Conservation (phyloP, 2,888 invertebrate species). For the Lymantria dispar region DNA sequence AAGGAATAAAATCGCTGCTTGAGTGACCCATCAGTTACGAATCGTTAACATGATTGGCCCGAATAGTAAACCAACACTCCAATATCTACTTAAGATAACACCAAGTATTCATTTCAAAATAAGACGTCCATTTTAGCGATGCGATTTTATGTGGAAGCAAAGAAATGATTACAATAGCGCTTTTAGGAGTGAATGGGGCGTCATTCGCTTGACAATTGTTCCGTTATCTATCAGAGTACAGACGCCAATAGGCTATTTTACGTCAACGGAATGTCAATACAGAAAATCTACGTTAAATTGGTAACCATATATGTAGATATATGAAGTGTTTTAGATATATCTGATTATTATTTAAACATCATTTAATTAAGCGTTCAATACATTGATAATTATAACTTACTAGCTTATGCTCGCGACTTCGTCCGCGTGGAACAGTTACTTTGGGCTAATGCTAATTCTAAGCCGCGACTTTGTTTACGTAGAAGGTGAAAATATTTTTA, state of each 20-base stretch:
- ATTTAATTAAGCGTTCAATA: too few species aligned
- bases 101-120: slow-evolving; percentile 15
- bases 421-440: too few species aligned
- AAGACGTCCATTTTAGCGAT: not conserved
- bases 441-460: too few species aligned
- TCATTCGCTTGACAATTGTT: slow-evolving; percentile 17
- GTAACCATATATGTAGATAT: not conserved
- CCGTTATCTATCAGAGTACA: slow-evolving; percentile 26
- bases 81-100: slow-evolving; percentile 5
- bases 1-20: too few species aligned
- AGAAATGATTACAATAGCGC: slow-evolving; percentile 17
- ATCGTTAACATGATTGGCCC: too few species aligned
- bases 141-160: not conserved
- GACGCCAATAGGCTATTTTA: slow-evolving; percentile 12
- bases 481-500: too few species aligned
- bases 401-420: too few species aligned
- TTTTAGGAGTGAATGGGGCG: slow-evolving; percentile 17
- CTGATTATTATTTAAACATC: not conserved
- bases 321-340: not conserved
- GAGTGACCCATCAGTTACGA: too few species aligned
- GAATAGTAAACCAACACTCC: too few species aligned
- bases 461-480: too few species aligned
- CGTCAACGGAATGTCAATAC: not conserved
- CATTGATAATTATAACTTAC: too few species aligned
- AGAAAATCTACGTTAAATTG: not conserved